A percentile compares a stretch with the other conserved stretches of the same genome.
These are phyloP conservation scores for Tokudaia muenninki DNA, from an alignment of 2,797 vertebrate genomes.

Conservation along the genomic window DNA sequence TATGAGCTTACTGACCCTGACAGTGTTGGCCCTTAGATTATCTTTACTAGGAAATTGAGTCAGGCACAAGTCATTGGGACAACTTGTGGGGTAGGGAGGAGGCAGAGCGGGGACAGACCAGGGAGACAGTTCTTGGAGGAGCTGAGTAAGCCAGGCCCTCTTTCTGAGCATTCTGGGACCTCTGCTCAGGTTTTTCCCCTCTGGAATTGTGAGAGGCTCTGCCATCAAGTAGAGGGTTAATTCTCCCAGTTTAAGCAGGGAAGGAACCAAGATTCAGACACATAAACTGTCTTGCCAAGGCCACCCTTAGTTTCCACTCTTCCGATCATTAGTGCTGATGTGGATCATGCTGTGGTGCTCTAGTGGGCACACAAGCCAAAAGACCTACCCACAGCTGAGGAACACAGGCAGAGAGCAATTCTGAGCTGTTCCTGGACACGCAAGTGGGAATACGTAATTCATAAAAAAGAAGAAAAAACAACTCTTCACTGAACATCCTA, in stretches of 20 bases:
- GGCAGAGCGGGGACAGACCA: background rate
- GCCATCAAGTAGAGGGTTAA: background rate
- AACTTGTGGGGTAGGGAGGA: background rate
- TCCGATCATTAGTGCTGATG: background rate
- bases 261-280: background rate
- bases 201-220: background rate
- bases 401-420: background rate
- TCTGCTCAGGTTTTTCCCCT: background rate
- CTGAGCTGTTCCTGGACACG: background rate
- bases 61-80: background rate
- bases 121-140: background rate
- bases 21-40: background rate
- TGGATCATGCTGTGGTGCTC: background rate
- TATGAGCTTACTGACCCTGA: background rate
- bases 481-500: background rate
- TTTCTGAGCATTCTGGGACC: constrained; percentile 26
- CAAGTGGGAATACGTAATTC: background rate
- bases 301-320: background rate
- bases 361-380: background rate
- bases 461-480: background rate
- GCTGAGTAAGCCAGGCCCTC: background rate
- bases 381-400: background rate
- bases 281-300: background rate
- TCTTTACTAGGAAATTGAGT: background rate
- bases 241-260: background rate